Percentiles rank a stretch among this genome's conserved stretches.
Conservation (phyloP, 2,888 invertebrate species). For the Copidosoma aretas region DNA sequence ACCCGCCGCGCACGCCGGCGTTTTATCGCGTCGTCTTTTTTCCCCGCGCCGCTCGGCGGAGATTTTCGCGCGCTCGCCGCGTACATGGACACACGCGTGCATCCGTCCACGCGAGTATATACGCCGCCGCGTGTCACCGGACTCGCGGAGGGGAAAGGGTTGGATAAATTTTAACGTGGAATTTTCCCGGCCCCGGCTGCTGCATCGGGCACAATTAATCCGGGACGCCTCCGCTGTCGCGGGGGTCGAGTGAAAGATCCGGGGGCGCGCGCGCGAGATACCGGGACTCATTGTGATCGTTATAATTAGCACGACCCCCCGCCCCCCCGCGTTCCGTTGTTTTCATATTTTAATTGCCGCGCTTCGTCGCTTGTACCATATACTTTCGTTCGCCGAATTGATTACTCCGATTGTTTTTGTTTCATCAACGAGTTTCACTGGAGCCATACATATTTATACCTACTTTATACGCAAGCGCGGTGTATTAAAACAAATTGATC, state of each 20-base stretch:
- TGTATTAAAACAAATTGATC: too few relatives aligned
- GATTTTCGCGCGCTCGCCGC: conserved; percentile 1
- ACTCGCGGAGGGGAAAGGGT: conserved; percentile 4
- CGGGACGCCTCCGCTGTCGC: background rate
- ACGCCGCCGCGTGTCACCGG: conserved; percentile 5
- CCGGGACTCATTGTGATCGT: conserved; percentile 3
- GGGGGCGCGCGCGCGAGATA: conserved; percentile 22
- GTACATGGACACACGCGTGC: too few relatives aligned
- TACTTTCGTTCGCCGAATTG: too few relatives aligned
- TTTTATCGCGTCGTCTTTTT: background rate
- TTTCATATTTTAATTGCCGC: conserved; percentile 22
- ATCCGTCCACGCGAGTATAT: conserved; percentile 8
- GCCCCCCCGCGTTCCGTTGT: conserved; percentile 19
- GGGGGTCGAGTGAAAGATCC: background rate
- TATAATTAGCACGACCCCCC: conserved; percentile 9
- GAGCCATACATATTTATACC: too few relatives aligned
- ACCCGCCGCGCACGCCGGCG: background rate
- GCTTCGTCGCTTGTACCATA: too few relatives aligned
- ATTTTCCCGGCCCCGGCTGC: conserved; percentile 12
- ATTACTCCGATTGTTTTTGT: too few relatives aligned
- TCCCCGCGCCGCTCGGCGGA: background rate
- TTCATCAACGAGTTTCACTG: too few relatives aligned
- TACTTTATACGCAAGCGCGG: too few relatives aligned
- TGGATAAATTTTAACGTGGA: conserved; percentile 27
- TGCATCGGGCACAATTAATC: conserved; percentile 11